Evolutionary conservation across 2,888 invertebrate genomes (phyloP), one percentile per base, ranked within the genome.

Genomic region (Parnassius smintheus): DNA sequence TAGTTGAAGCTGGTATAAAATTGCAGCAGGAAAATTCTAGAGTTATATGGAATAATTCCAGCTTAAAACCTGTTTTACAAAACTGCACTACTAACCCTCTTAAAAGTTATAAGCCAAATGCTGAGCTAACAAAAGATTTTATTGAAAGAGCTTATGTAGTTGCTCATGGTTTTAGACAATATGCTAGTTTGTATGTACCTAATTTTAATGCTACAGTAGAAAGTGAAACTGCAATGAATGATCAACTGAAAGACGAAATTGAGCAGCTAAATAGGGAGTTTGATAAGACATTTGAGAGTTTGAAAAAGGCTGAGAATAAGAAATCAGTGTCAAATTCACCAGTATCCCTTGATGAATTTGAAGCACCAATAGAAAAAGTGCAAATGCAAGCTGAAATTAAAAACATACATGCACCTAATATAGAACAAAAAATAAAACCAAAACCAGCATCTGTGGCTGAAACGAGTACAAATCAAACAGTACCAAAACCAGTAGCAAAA

Each of bases 21-120:
- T 83, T 95, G 65, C 95, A 96, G 78, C 93, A 94, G 75, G 91
- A 93, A 68, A 85, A 92, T 66, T 77, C 94, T 62, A 93, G 91
- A 78, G 84, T 92, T 69, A 80, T 94, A 71, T 94, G 96, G 94
- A 90, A 92, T 80, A 95, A 95, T 82, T 96, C 96, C 18, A 95
- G 94, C 79, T 73, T 96, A 51, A 94, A 92, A 76, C 88, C 92
- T 55, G 70, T 83, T 51, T 65, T 85, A 63, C 80, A 83, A 64
- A 80, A 68, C 61, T 85, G 86, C 66, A 72, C 82, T 44, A 81
- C 86, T 88, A 86, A 88, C 80, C 65, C 78, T 63, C 63, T 84
- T 18, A 71, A 79, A 62, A 72, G 73, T 70, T 74, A 72, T 57
- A 84, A 83, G 71, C 78, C 82, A 51, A 79, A 73, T 63, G 76